A percentile compares a stretch with the other conserved stretches of the same genome.
Evolutionary conservation across 2,797 vertebrate genomes (phyloP).

Genomic region (Discoglossus pictus): DNA sequence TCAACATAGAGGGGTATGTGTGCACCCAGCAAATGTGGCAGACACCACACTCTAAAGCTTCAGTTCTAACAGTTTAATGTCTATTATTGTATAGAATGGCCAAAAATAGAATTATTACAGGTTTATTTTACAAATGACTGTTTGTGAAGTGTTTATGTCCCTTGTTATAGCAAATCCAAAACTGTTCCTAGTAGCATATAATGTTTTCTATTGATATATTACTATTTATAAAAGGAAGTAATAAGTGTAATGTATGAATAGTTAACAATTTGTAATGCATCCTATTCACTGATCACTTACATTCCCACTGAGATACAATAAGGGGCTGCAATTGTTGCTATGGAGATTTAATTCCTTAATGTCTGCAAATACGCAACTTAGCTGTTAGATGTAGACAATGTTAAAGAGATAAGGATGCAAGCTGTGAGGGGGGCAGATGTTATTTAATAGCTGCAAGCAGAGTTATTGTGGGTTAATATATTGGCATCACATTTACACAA

Average conservation of each 20-base stretch:
- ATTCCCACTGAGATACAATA: constrained; percentile 62
- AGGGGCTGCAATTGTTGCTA: constrained; percentile 71
- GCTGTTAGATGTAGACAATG: constrained; percentile 60
- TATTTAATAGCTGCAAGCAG: constrained; percentile 49
- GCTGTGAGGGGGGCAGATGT: constrained; percentile 49
- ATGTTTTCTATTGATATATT: too few species aligned
- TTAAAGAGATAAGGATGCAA: constrained; percentile 35
- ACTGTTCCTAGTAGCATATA: too few species aligned
- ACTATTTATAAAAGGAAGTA: constrained; percentile 29
- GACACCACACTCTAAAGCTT: too few species aligned
- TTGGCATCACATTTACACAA: constrained; percentile 26
- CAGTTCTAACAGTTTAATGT: too few species aligned
- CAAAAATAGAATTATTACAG: too few species aligned
- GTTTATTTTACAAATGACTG: too few species aligned
- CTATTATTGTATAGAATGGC: too few species aligned
- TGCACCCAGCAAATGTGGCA: too few species aligned
- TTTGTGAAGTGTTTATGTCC: too few species aligned
- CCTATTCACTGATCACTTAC: constrained; percentile 63
- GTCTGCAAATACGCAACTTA: constrained; percentile 64
- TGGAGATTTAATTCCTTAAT: constrained; percentile 67
- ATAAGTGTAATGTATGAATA: constrained; percentile 48
- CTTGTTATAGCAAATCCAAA: too few species aligned
- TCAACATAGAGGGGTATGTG: too few species aligned
- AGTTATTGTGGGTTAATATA: constrained; percentile 16
- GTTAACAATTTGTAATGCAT: constrained; percentile 53